phyloP scores from a whole-genome alignment of 2,888 invertebrate genomes.

The Apomyelois bistriatella region DNA sequence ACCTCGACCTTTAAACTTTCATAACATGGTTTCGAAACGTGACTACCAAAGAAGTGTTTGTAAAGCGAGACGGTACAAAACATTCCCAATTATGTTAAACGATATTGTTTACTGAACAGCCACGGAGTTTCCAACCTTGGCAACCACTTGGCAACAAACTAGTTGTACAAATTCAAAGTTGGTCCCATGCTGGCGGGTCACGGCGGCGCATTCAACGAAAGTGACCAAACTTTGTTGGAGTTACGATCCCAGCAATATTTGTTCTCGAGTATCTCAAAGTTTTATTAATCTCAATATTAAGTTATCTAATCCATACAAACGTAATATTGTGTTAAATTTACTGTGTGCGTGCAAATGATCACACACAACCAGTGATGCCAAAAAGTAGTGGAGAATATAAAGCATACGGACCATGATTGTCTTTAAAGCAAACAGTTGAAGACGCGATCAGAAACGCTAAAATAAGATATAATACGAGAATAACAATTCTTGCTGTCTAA shows the following conservation, averaged over 20 bases:
- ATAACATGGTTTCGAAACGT: slow-evolving; percentile 34
- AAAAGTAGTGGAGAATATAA: no score
- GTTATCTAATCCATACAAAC: slow-evolving; percentile 33
- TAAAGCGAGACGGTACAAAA: slow-evolving; percentile 33
- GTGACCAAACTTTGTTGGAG: slow-evolving; percentile 61
- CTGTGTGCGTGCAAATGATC: no score
- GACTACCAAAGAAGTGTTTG: slow-evolving; percentile 33
- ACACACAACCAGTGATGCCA: no score
- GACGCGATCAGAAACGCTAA: no score
- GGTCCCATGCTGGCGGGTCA: slow-evolving; percentile 37
- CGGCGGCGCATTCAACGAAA: slow-evolving; percentile 47
- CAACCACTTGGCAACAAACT: slow-evolving; percentile 54
- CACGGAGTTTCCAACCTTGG: slow-evolving; percentile 49
- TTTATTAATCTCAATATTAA: slow-evolving; percentile 53
- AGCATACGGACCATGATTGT: no score
- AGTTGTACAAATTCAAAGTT: slow-evolving; percentile 56
- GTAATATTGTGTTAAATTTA: slow-evolving; percentile 13
- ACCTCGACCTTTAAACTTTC: slow-evolving; percentile 21
- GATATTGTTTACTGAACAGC: slow-evolving; percentile 40
- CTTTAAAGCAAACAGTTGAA: no score
- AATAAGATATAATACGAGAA: no score
- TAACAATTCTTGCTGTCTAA: no score
- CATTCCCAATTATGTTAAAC: slow-evolving; percentile 46
- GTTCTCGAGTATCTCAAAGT: slow-evolving; percentile 28
- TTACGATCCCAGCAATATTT: slow-evolving; percentile 58